Conservation (phyloP, 2,888 invertebrate genomes). For the Hymenopus coronatus region DNA sequence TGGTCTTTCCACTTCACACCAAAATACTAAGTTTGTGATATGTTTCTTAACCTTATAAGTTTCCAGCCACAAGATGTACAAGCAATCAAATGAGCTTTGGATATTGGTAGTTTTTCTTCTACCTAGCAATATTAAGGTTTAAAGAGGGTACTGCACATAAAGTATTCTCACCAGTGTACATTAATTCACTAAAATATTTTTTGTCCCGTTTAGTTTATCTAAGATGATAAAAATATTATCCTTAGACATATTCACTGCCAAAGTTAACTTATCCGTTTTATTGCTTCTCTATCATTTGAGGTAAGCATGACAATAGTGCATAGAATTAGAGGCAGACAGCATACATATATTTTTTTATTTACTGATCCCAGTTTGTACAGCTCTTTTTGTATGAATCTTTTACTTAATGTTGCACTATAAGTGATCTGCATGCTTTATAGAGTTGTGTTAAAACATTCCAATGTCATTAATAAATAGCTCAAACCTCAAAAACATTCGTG, state of each 20-base stretch:
- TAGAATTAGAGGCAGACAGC: background rate
- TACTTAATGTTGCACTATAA: background rate
- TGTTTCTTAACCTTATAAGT: background rate
- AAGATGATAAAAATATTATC: background rate
- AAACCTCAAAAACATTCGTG: background rate
- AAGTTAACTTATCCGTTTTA: background rate
- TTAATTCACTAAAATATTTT: background rate
- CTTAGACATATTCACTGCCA: background rate
- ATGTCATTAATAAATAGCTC: background rate
- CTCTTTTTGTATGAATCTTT: background rate
- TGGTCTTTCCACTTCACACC: no score
- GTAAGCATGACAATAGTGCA: background rate
- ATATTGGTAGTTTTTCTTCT: background rate
- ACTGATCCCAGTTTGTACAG: background rate
- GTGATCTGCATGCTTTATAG: background rate
- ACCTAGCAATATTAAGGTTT: no score
- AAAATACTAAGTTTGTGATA: background rate
- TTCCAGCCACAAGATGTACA: background rate
- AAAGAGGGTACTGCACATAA: background rate
- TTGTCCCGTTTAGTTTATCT: background rate
- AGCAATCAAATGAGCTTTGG: background rate
- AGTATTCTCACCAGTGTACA: background rate
- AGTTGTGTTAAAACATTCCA: background rate
- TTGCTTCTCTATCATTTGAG: background rate
- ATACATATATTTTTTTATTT: background rate